Base-by-base conservation (phyloP, 2,888 invertebrate genomes). In the Zygothrica quintamaculata region DNA sequence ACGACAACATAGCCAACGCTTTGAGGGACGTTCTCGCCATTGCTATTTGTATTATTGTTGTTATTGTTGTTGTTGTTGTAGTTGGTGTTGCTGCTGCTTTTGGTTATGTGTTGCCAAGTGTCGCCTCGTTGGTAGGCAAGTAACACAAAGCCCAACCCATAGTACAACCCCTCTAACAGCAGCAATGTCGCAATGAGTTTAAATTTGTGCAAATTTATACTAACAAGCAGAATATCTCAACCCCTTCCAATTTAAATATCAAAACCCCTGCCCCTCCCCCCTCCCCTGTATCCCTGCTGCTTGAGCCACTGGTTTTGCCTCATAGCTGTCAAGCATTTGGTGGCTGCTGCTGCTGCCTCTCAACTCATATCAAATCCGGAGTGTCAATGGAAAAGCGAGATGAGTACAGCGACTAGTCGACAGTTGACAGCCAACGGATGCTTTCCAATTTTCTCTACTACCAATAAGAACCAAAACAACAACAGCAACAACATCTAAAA, bases 131-230 rank as follows among this genome's bases (percentile, higher is more conserved):
- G 71, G 53, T 53, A 67, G 51, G 52, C 60, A 37, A 37, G 59
- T 55, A 57, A 51, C 73, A 66, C 36, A 15, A 22, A 44, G 15
- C 31, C 9, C 43, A 65, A 36, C 29, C 25, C 36, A 26, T 12
- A 6, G n/a, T 11, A 33, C 29, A 1, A 33, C 5, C 34, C 12
- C 34, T 8, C 52, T 7, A 34, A 37, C 33, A 5, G 13, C 33
- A 5, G 13, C 13, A 8, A 29, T 16, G 18, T 8, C 39, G 25
- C 58, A 55, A 37, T 7, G 12, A 65, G 60, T 52, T 76, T 58
- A 74, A 74, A 67, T 74, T 74, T 74, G 73, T 77, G 74, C 57
- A 77, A 74, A 67, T 73, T 77, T 65, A 77, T 73, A 65, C 74
- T 77, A 77, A 73, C 74, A 73, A 74, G 77, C 68, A 50, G 60